A percentile compares a stretch with the other conserved stretches of the same genome.
Conservation (phyloP, 30 jellyfish, hydroid and myxozoan genomes). For the Pelagia noctiluca region DNA sequence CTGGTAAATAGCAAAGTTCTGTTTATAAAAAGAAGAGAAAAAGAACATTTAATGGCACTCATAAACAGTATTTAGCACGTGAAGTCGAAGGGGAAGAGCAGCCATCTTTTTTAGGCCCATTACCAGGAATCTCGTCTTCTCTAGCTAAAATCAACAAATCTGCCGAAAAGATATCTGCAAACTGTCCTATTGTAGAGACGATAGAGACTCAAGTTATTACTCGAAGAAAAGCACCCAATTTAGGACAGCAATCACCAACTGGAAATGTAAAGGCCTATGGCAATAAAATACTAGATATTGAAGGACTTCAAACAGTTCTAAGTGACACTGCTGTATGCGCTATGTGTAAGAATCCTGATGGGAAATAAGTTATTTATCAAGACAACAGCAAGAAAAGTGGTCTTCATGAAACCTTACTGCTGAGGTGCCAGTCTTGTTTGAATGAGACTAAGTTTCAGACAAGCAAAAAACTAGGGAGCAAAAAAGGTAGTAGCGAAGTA, state of each 20-base stretch:
- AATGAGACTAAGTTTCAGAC: conserved; percentile 37
- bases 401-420: conserved; percentile 12
- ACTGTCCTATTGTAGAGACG: conserved; percentile 12
- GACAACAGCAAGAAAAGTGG: conserved; percentile 27
- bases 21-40: conserved; percentile 19
- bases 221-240: conserved; percentile 4
- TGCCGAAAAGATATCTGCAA: conserved; percentile 17
- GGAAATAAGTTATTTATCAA: conserved; percentile 22
- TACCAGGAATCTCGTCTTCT: conserved; percentile 6
- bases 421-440: conserved; percentile 22
- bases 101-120: conserved; percentile 7
- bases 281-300: conserved; percentile 8
- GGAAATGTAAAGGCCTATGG: no score
- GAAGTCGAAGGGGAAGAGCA: conserved; percentile 12
- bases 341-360: no score
- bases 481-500: conserved; percentile 24
- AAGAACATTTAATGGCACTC: conserved; percentile 24
- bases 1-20: conserved; percentile 16
- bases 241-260: conserved; percentile 19
- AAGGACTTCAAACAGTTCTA: conserved; percentile 7
- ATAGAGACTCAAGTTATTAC: conserved; percentile 8
- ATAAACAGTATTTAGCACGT: conserved; percentile 17
- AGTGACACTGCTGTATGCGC: no score
- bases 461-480: conserved; percentile 20
- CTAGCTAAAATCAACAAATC: conserved; percentile 19